Evolutionary conservation across 2,113 vertebrate species (phyloP).

Genomic region (Plecturocebus donacophilus): DNA sequence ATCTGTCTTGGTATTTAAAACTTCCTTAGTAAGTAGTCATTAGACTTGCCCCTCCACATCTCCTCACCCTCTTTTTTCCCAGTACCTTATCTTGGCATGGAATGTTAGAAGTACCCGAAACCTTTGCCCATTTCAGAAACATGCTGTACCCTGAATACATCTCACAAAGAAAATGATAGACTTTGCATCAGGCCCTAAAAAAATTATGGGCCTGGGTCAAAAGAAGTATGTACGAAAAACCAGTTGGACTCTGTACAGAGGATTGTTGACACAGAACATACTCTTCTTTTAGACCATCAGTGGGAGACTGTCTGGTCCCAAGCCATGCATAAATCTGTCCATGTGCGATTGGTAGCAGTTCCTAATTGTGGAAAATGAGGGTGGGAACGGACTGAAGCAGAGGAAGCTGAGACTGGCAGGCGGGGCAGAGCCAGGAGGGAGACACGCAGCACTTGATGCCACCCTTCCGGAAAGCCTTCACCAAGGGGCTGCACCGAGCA

Average conservation of each 20-base stretch:
- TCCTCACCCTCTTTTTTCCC: background rate
- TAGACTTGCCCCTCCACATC: background rate
- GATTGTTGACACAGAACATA: constrained; percentile 75
- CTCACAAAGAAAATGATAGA: constrained; percentile 57
- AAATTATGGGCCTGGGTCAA: constrained; percentile 35
- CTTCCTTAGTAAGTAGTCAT: background rate
- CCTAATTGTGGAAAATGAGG: constrained; percentile 61
- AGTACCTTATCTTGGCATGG: background rate
- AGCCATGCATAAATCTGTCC: constrained; percentile 64
- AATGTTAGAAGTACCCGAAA: constrained; percentile 6
- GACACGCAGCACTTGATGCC: background rate
- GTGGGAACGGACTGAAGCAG: background rate
- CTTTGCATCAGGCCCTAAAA: constrained; percentile 64
- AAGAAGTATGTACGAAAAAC: constrained; percentile 68
- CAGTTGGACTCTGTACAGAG: constrained; percentile 19
- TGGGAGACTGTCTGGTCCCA: constrained; percentile 67
- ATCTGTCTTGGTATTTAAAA: background rate
- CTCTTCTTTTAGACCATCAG: constrained; percentile 66
- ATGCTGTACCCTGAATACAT: constrained; percentile 50
- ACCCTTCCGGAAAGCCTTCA: background rate
- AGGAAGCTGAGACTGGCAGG: constrained; percentile 39
- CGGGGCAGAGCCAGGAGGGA: background rate
- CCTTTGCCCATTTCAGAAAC: background rate
- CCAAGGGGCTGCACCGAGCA: background rate
- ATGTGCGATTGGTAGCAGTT: constrained; percentile 62